A percentile compares a stretch with the other conserved stretches of the same genome.
Evolutionary conservation across 1,140 invertebrate species (phyloP).

Genomic region (Liolophura sinensis): DNA sequence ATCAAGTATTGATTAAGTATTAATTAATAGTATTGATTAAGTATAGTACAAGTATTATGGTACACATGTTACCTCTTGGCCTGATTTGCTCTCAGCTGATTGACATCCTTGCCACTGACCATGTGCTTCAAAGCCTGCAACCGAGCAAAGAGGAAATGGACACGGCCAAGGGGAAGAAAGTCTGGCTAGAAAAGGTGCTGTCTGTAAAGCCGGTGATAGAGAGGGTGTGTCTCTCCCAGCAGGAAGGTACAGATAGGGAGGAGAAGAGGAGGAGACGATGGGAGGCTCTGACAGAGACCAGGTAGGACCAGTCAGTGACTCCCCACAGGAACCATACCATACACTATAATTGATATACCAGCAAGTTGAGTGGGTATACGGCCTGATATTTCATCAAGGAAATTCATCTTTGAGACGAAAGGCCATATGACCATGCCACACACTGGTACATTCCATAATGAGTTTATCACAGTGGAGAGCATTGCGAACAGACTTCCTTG

Average conservation of each 20-base stretch:
- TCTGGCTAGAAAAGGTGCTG: constrained; percentile 20
- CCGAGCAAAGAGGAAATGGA: constrained; percentile 19
- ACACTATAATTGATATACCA: no score
- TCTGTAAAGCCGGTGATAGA: constrained; percentile 24
- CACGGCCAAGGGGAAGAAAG: constrained; percentile 3
- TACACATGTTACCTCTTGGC: no score
- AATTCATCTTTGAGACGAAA: no score
- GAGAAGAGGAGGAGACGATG: neutral
- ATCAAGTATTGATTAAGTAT: no score
- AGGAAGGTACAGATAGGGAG: neutral
- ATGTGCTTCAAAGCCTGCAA: constrained; percentile 20
- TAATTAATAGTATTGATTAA: no score
- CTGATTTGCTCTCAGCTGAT: constrained; percentile 20
- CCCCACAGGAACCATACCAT: neutral
- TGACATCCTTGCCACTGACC: constrained; percentile 21
- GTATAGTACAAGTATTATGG: no score
- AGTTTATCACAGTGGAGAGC: no score
- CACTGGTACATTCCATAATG: no score
- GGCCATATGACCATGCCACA: no score
- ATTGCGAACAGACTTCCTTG: no score
- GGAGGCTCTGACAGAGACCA: neutral
- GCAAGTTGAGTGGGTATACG: no score
- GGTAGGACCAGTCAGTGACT: neutral
- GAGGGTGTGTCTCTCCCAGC: neutral
- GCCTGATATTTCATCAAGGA: no score